Evolutionary conservation across 2,888 invertebrate genomes (phyloP), one percentile per base, ranked within the genome.

Genomic region (Apeira syringaria): DNA sequence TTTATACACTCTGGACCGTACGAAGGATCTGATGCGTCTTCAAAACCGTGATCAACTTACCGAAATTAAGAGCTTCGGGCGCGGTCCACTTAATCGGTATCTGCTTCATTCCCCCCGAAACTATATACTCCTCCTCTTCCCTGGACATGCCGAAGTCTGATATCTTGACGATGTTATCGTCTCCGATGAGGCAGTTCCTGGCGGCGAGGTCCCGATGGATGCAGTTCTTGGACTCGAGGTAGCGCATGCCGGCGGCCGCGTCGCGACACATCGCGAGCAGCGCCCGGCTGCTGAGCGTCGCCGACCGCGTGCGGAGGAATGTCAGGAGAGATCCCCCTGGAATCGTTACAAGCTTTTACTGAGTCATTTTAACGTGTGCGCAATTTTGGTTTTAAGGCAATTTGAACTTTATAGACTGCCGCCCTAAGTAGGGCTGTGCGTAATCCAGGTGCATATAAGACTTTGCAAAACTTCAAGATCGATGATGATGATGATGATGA

Each of bases 21-120:
- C n/a, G n/a, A n/a, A n/a, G n/a, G n/a, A n/a, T n/a, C n/a, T n/a
- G n/a, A n/a, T n/a, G n/a, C n/a, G n/a, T n/a, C n/a, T n/a, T n/a
- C n/a, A n/a, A n/a, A n/a, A n/a, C n/a, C n/a, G n/a, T 18, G 6
- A 29, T 18, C 11, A 11, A 61, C 79, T 83, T 76, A 94, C 98
- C 98, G 76, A 96, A 98, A 83, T 98, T 98, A 6, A 98, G 90
- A 1, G 98, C 98, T 86, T 98, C 98, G 0, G 99, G 99, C 1
- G 98, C 98, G 0, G 98, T 99, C 99, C 99, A 99, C 82, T 99
- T 99, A 48, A 99, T 98, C 0, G 99, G 98, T 62, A 99, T 98
- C 90, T 98, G 98, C 83, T 99, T 98, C 96, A 98, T 97, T 20
- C 98, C 98, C 61, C 98, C 98, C 2, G 98, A 98, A 26, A 98